Evolutionary conservation across 23 tunicate genomes (phyloP).

Genomic region (Halocynthia aurantium): DNA sequence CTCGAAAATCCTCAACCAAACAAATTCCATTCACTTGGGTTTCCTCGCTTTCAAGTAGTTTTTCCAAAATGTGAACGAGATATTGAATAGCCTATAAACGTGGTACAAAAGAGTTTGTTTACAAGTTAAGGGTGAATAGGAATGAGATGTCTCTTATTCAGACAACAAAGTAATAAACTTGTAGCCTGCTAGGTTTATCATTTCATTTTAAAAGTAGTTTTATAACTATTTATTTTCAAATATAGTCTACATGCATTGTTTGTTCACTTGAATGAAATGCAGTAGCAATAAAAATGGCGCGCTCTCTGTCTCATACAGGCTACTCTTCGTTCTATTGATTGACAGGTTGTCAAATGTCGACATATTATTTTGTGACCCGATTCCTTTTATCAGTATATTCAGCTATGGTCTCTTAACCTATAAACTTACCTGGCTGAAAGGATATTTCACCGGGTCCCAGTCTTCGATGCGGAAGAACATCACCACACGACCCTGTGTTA

Average conservation of each 20-base stretch:
- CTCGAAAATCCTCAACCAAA: constrained; percentile 69
- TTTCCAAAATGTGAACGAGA: constrained; percentile 59
- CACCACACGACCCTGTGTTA: constrained; percentile 57
- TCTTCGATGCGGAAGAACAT: constrained; percentile 61
- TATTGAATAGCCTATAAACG: constrained; percentile 36
- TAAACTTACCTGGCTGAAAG: constrained; percentile 41
- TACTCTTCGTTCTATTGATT: no score
- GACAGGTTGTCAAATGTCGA: no score
- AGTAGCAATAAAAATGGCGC: no score
- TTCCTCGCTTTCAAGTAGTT: constrained; percentile 48
- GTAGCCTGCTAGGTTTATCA: no score
- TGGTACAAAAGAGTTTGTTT: background rate
- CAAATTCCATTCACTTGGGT: constrained; percentile 80
- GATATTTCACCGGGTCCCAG: constrained; percentile 69
- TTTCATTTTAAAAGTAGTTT: no score
- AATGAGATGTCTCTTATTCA: background rate
- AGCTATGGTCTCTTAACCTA: background rate
- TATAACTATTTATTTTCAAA: no score
- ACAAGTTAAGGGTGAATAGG: background rate
- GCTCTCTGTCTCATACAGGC: no score
- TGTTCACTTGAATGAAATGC: no score
- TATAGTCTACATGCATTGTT: no score
- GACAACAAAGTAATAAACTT: background rate
- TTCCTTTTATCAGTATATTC: no score
- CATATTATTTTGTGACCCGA: no score